Percentiles rank a stretch among this genome's conserved stretches.
Evolutionary conservation across 2,113 vertebrate genomes (phyloP).

Genomic region (Danio rerio): GRCz12tu NC_133200.1:3334001-3334500

Average conservation of each 20-base stretch:
- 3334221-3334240: slow-evolving; percentile 21
- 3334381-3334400: not conserved
- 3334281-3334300: slow-evolving; percentile 20
- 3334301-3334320: slow-evolving; percentile 11
- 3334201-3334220: slow-evolving; percentile 45
- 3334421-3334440: not conserved
- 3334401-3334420: not conserved
- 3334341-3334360: slow-evolving; percentile 5
- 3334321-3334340: slow-evolving; percentile 25
- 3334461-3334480: no score
- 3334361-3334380: slow-evolving; percentile 7
- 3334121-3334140: slow-evolving; percentile 2
- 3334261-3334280: slow-evolving; percentile 35
- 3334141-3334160: slow-evolving; percentile 30
- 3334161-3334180: slow-evolving; percentile 24
- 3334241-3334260: slow-evolving; percentile 38
- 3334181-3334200: slow-evolving; percentile 41
- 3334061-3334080: not conserved
- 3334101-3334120: not conserved
- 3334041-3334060: no score
- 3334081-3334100: not conserved
- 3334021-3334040: no score
- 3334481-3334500: no score
- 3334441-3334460: not conserved
- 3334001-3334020: no score